Evolutionary conservation across 1,140 invertebrate genomes (phyloP), one percentile per base, ranked within the genome.

Genomic region (Antheraea pernyi): DNA sequence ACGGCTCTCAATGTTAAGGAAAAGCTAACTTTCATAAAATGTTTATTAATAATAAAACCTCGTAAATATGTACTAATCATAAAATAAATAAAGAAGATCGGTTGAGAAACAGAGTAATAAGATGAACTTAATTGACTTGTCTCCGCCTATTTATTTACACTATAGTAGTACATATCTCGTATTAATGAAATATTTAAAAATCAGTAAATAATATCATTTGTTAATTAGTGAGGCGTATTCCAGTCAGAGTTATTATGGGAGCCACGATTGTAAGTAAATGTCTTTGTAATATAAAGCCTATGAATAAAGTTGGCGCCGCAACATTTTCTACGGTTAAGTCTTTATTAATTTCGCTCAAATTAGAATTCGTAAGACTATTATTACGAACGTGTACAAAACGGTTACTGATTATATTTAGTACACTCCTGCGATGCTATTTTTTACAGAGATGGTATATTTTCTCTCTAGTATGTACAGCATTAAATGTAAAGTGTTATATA

Each of bases 191-290:
- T 5, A 13, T 13, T 0, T 53, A 53, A 53, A 53, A 42, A 6
- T 13, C 46, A 5, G 46, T 53, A 53, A 53, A 10, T 53, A 53
- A 13, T n/a, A 13, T 53, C 0, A 53, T 11, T 53, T 7, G 46
- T 53, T 53, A 53, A 53, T 53, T 53, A 53, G 7, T 53, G 5
- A 13, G 46, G 46, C 16, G 46, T 53, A 53, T 53, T 53, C 46
- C 1, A 53, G 9, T 53, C 46, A n/a, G 46, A 16, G 16, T 53
- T 10, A 53, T 53, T 53, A 11, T 53, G 9, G 9, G 46, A 7
- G 46, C 46, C 46, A 53, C 46, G 13, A 53, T 53, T 53, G 46
- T 53, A n/a, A n/a, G n/a, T n/a, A 53, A 53, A 53, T 53, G 46
- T 53, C 46, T 53, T 53, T 53, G 46, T 53, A 53, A 53, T 53